A percentile compares a stretch with the other conserved stretches of the same genome.
phyloP scores from a whole-genome alignment of 2,113 vertebrate genomes.

The Vidua chalybeata region DNA sequence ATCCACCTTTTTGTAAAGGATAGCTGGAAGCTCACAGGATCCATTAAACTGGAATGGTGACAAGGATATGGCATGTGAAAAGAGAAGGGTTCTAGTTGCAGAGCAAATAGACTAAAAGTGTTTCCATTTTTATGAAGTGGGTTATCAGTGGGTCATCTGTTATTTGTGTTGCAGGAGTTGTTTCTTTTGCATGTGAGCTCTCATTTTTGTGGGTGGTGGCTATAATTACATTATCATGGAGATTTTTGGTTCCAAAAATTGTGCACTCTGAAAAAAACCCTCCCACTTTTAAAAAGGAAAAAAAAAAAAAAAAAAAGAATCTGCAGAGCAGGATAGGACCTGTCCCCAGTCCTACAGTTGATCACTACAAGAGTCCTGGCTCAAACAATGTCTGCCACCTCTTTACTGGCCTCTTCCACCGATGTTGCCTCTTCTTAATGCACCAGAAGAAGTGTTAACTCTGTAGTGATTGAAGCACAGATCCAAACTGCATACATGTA shows the following conservation, averaged over 20 bases:
- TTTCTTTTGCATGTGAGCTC: neutral
- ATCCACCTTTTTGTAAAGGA: neutral
- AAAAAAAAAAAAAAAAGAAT: neutral
- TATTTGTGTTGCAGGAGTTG: neutral
- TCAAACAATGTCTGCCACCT: neutral
- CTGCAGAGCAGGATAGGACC: neutral
- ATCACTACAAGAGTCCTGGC: neutral
- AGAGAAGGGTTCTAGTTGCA: neutral
- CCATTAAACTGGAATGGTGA: neutral
- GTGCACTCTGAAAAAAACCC: neutral
- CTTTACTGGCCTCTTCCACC: neutral
- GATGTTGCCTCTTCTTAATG: neutral
- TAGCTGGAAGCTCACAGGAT: neutral
- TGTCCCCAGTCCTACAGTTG: neutral
- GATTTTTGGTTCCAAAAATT: neutral
- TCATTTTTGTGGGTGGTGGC: neutral
- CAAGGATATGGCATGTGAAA: neutral
- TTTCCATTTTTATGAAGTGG: neutral
- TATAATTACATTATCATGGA: neutral
- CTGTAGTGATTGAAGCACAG: neutral
- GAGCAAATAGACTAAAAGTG: neutral
- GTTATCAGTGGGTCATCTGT: neutral
- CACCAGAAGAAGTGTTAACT: neutral
- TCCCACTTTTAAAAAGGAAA: too few species aligned
- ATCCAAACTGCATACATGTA: rapidly evolving